Evolutionary conservation across 2,113 vertebrate species (phyloP).

Genomic region (Dinomys branickii): DNA sequence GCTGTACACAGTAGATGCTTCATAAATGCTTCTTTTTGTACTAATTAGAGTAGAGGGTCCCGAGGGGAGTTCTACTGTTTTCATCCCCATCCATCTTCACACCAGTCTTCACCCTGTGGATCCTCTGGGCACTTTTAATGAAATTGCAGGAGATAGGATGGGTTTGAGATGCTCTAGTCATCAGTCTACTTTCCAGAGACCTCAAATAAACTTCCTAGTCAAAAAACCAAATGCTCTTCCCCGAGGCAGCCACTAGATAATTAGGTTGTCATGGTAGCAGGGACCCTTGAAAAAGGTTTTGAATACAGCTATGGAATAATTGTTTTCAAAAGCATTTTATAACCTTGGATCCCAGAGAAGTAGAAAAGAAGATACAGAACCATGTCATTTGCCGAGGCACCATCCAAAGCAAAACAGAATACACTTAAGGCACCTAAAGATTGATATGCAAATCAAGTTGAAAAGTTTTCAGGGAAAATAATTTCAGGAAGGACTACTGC

Average conservation of each 20-base stretch:
- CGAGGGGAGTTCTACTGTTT: not conserved
- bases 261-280: slow-evolving; percentile 59
- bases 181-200: not conserved
- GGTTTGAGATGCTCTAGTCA: not conserved
- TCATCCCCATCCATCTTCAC: not conserved
- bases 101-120: not conserved
- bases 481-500: not conserved
- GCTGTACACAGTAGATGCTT: slow-evolving; percentile 40
- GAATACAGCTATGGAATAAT: slow-evolving; percentile 42
- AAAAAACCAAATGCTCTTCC: slow-evolving; percentile 15
- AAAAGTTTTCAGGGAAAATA: slow-evolving; percentile 10
- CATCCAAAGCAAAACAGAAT: not conserved
- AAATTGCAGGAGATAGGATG: not conserved
- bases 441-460: not conserved
- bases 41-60: slow-evolving; percentile 14
- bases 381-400: not conserved
- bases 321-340: slow-evolving; percentile 60
- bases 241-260: not conserved
- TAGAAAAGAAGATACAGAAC: not conserved
- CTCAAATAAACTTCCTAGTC: not conserved
- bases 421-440: not conserved
- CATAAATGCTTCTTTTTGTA: not conserved
- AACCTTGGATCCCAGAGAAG: not conserved
- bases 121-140: not conserved
- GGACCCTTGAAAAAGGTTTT: slow-evolving; percentile 58